These are phyloP conservation scores for Drosophila persimilis DNA, from an alignment of 1,140 invertebrate species.

Conservation along the genomic window DNA sequence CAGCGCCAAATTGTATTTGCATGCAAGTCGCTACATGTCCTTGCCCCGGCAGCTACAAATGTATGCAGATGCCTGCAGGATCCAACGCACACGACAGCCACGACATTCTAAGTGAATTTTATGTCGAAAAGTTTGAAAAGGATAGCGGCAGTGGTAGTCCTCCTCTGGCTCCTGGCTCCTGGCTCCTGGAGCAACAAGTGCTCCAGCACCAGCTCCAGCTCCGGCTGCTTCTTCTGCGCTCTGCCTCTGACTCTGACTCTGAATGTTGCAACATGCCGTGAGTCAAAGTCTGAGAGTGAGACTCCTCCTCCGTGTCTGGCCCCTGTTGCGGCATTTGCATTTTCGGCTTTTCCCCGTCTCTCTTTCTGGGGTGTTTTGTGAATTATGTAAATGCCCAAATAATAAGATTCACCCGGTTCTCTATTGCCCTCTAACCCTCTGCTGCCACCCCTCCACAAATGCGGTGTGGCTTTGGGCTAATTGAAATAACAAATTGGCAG, in stretches of 20 bases:
- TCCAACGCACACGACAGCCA: conserved; percentile 77
- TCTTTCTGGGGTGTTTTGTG: conserved; percentile 46
- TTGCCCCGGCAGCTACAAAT: conserved; percentile 74
- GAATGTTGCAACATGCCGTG: conserved; percentile 65
- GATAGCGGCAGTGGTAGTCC: conserved; percentile 35
- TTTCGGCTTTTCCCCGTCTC: conserved; percentile 47
- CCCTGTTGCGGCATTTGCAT: conserved; percentile 61
- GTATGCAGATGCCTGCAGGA: conserved; percentile 73
- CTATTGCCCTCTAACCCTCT: conserved; percentile 19
- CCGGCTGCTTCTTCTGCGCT: not conserved
- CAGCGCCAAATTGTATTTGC: conserved; percentile 78
- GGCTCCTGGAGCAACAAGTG: conserved; percentile 9
- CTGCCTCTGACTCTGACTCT: conserved; percentile 47
- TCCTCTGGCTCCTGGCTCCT: not conserved
- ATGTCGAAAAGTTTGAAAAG: conserved; percentile 79
- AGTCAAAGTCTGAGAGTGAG: conserved; percentile 30
- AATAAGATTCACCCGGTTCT: conserved; percentile 53
- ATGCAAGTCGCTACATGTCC: conserved; percentile 71
- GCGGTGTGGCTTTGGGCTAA: conserved; percentile 62
- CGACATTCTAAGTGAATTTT: conserved; percentile 80
- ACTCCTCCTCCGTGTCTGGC: conserved; percentile 1
- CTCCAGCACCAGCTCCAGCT: not conserved
- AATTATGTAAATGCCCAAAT: conserved; percentile 77
- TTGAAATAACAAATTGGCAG: conserved; percentile 71
- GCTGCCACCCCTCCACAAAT: conserved; percentile 5